phyloP scores from a whole-genome alignment of 2,113 vertebrate genomes.

The Siphamia tubifer region DNA sequence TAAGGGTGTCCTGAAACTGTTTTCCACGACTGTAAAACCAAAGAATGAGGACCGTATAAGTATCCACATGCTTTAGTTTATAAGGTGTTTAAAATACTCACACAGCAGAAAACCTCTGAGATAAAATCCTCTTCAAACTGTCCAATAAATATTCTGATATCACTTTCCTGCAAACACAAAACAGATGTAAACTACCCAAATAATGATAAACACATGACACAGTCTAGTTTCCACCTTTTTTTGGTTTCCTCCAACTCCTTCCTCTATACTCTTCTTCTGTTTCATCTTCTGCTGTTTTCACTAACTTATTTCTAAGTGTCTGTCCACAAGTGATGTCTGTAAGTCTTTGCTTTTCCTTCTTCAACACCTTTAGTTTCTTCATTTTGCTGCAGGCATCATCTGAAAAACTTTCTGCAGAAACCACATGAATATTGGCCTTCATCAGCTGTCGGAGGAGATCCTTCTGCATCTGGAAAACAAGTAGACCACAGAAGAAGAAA shows the following conservation, averaged over 20 bases:
- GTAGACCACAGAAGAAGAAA: not conserved
- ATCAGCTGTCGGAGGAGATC: slow-evolving; percentile 61
- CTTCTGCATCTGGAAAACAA: slow-evolving; percentile 47
- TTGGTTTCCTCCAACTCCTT: too few species aligned
- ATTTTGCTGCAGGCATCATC: slow-evolving; percentile 45
- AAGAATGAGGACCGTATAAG: too few species aligned
- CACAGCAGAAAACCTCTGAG: slow-evolving; percentile 92
- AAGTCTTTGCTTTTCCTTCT: not conserved
- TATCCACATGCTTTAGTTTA: not conserved
- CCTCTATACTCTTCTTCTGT: too few species aligned
- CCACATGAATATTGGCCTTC: slow-evolving; percentile 24
- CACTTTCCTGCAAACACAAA: slow-evolving; percentile 81
- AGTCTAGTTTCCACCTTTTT: too few species aligned
- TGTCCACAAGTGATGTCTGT: too few species aligned
- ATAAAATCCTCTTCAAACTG: slow-evolving; percentile 87
- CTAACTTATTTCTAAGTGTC: too few species aligned
- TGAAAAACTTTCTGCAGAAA: slow-evolving; percentile 32
- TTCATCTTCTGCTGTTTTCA: too few species aligned
- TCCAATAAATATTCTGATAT: slow-evolving; percentile 88
- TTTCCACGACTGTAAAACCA: too few species aligned
- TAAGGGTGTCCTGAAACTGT: too few species aligned
- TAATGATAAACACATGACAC: too few species aligned
- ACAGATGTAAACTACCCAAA: too few species aligned
- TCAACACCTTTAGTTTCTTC: slow-evolving; percentile 56
- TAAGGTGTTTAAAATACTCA: too few species aligned